A percentile compares a stretch with the other conserved stretches of the same genome.
phyloP scores from a whole-genome alignment of 1,140 invertebrate genomes.

The Colletes latitarsis region DNA sequence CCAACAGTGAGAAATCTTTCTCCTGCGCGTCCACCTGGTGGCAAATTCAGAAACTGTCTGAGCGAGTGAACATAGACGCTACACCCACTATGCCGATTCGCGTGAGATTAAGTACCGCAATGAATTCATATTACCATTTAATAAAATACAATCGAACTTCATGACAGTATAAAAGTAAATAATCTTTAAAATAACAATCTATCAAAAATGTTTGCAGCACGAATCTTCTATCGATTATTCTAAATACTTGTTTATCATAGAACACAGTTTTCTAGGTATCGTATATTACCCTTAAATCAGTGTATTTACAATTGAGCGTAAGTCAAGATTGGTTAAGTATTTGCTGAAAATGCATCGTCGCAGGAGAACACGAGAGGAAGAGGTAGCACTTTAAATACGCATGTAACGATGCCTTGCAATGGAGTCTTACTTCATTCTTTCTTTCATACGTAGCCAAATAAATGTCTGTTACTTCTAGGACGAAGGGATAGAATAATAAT shows the following conservation, averaged over 20 bases:
- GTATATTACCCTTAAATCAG: neutral
- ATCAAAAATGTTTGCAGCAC: neutral
- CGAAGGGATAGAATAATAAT: too few species aligned
- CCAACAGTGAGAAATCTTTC: constrained; percentile 45
- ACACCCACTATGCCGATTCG: neutral
- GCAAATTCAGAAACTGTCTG: constrained; percentile 15
- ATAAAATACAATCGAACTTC: neutral
- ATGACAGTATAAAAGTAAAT: neutral
- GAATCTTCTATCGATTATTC: neutral
- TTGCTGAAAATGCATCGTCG: constrained; percentile 39
- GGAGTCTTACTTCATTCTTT: neutral
- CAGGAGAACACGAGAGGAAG: constrained; percentile 8
- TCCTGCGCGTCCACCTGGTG: constrained; percentile 40
- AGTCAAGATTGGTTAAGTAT: constrained; percentile 37
- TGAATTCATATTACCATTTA: neutral
- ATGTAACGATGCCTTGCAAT: neutral
- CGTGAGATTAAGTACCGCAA: neutral
- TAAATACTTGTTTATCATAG: neutral
- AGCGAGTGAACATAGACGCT: too few species aligned
- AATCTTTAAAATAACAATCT: neutral
- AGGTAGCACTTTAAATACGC: constrained; percentile 36
- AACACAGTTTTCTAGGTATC: neutral
- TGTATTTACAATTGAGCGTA: constrained; percentile 18
- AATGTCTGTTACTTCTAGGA: neutral
- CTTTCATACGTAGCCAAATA: too few species aligned